phyloP scores from a whole-genome alignment of 2,797 vertebrate species.

The Neosilurus mollespiculum region DNA sequence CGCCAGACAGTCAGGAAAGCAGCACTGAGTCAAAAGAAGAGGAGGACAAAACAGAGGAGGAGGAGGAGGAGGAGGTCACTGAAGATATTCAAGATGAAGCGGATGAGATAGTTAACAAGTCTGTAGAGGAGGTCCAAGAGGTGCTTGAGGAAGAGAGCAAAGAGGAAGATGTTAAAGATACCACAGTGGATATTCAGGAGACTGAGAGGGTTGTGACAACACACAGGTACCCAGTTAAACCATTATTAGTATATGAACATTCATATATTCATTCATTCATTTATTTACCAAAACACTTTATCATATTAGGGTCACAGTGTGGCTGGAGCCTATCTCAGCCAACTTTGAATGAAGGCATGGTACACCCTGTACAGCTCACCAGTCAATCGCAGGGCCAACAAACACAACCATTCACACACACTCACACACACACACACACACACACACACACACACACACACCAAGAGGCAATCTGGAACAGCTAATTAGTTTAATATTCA shows the following conservation, averaged over 20 bases:
- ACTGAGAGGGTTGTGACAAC: constrained; percentile 21
- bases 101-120: constrained; percentile 45
- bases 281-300: too few species aligned
- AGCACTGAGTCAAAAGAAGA: constrained; percentile 39
- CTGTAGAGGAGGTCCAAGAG: constrained; percentile 33
- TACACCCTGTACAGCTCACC: too few species aligned
- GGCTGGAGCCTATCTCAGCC: too few species aligned
- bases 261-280: too few species aligned
- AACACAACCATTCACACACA: too few species aligned
- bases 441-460: too few species aligned
- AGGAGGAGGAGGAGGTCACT: constrained; percentile 24
- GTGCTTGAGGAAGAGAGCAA: not conserved
- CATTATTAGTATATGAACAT: not conserved
- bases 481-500: too few species aligned
- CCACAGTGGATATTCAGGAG: constrained; percentile 41
- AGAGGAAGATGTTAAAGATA: constrained; percentile 2
- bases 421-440: too few species aligned
- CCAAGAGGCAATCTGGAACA: too few species aligned
- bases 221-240: constrained; percentile 33
- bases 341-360: too few species aligned
- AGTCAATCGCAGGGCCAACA: too few species aligned
- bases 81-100: constrained; percentile 28
- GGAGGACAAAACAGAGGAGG: constrained; percentile 29
- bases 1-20: constrained; percentile 37
- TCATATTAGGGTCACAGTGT: too few species aligned